Evolutionary conservation across 2,113 vertebrate genomes (phyloP).

Genomic region (Pomatorhinus ruficollis): DNA sequence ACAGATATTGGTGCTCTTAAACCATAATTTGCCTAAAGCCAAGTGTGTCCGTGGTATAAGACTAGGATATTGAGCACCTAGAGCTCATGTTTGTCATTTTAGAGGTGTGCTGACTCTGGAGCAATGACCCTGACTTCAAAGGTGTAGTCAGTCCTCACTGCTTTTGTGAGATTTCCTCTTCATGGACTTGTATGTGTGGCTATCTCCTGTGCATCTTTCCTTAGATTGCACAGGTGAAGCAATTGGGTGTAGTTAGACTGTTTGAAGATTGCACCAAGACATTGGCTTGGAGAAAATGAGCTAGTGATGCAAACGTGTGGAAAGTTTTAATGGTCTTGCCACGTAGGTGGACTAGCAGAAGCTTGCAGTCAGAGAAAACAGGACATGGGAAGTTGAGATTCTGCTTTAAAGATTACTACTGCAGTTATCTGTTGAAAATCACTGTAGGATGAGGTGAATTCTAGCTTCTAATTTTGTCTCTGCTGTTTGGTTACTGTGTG

Average conservation of each 20-base stretch:
- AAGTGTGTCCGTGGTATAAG: not conserved
- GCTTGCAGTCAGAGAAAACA: not conserved
- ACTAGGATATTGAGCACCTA: not conserved
- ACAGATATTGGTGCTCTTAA: not conserved
- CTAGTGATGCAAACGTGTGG: not conserved
- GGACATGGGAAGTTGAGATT: not conserved
- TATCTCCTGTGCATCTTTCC: not conserved
- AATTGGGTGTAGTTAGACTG: not conserved
- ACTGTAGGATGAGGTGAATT: not conserved
- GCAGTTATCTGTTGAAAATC: not conserved
- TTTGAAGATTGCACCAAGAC: not conserved
- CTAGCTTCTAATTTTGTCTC: not conserved
- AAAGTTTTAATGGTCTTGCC: not conserved
- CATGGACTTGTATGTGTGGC: rapidly evolving
- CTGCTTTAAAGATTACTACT: not conserved
- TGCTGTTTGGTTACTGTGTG: not conserved
- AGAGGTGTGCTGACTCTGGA: not conserved
- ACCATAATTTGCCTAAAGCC: not conserved
- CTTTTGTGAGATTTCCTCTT: not conserved
- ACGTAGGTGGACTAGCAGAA: not conserved
- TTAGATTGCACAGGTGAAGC: not conserved
- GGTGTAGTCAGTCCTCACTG: not conserved
- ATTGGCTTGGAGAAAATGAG: not conserved
- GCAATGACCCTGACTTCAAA: not conserved
- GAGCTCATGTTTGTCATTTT: not conserved